These are phyloP conservation scores for Mungos mungo DNA, from an alignment of 2,113 vertebrate species.

Conservation along the genomic window DNA sequence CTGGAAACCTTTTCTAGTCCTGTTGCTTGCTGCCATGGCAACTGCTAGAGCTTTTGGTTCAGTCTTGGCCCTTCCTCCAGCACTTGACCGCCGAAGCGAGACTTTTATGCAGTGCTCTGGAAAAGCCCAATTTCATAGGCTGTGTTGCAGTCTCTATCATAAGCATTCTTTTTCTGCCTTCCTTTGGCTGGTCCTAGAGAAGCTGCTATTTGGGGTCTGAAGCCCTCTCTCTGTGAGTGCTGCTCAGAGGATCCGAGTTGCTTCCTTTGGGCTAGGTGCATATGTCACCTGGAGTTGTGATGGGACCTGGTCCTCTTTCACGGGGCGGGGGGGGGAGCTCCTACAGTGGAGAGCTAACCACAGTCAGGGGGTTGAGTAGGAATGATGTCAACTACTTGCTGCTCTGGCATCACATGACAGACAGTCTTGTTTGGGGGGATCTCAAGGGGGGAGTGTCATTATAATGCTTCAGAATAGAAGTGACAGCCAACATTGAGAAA, in stretches of 20 bases:
- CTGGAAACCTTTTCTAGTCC: constrained; percentile 53
- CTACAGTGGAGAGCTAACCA: not conserved
- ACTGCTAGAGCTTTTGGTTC: constrained; percentile 75
- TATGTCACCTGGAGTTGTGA: not conserved
- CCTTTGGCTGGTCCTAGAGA: not conserved
- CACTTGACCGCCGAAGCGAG: constrained; percentile 60
- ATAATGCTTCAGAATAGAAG: not conserved
- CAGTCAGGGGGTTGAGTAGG: not conserved
- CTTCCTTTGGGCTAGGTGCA: not conserved
- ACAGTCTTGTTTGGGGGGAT: not conserved
- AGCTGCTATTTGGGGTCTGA: constrained; percentile 2
- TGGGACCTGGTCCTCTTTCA: not conserved
- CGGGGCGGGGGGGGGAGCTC: not conserved
- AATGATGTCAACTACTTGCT: not conserved
- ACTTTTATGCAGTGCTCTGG: not conserved
- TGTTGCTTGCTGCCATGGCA: constrained; percentile 80
- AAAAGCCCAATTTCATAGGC: not conserved
- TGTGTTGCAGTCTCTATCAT: not conserved
- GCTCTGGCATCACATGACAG: not conserved
- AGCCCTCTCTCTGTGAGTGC: not conserved
- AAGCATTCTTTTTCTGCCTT: not conserved
- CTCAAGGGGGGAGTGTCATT: not conserved
- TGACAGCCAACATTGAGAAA: not conserved
- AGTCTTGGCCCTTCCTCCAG: constrained; percentile 54
- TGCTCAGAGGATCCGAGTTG: not conserved